Base-by-base conservation (phyloP, 2,113 vertebrate species). In the Raja brachyura region DNA sequence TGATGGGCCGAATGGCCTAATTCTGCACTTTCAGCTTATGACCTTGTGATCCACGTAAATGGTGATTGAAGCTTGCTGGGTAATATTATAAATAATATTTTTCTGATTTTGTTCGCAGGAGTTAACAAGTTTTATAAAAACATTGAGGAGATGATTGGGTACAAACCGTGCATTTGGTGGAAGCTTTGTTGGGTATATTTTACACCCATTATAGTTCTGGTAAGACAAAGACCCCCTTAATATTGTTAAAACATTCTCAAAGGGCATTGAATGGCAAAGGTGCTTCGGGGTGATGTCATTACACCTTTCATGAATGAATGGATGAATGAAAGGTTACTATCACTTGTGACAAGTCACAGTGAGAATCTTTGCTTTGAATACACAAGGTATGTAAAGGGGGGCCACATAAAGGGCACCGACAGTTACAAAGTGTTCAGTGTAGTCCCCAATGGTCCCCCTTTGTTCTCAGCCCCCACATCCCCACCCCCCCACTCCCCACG, bases 131-230 rank as follows among this genome's bases (percentile, higher is more conserved):
- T 98, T 95, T 98, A 98, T 93, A 94, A 94, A 25, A 96, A 98
- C 94, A 98, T 98, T 0, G 97, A 98, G 94, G 97, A 98, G 94
- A 98, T 98, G 98, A 98, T 98, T 33, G 98, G 98, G 93, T 98
- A 98, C 95, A 96, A 96, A 93, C 97, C 97, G 3, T 97, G 97
- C 74, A 81, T 93, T 33, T 98, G 97, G 97, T 98, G 98, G 98
- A 98, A 98, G 93, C 96, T 97, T 93, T 98, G 98, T 93, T 98
- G 98, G 98, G 96, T 94, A 63, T 96, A 96, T 94, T 98, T 98
- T 94, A 98, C 97, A 0, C 98, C 98, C 6, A 94, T 97, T 76
- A 97, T 98, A 93, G 98, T 98, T 94, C 95, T 98, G 97, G 98
- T 98, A 96, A 94, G 96, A 68, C 59, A 56, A 81, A 54, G 39